These are phyloP conservation scores for Melipona quadrifasciata DNA, from an alignment of 1,140 invertebrate genomes.

Conservation along the genomic window DNA sequence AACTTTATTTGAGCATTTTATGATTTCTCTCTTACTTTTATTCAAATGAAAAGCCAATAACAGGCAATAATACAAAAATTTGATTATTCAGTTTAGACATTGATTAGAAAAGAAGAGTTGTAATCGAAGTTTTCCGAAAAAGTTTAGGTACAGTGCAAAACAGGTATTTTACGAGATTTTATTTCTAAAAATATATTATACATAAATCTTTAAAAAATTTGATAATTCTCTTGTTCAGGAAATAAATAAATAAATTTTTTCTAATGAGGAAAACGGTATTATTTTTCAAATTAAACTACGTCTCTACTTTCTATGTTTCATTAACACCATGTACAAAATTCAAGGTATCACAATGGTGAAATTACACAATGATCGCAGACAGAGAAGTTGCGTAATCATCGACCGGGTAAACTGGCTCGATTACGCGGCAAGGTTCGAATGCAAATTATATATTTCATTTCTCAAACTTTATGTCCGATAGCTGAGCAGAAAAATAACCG, in stretches of 20 bases:
- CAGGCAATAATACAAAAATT: neutral
- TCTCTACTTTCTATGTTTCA: neutral
- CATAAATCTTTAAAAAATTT: neutral
- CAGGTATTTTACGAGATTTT: no score
- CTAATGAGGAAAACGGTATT: neutral
- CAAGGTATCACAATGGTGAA: neutral
- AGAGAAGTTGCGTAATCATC: conserved; percentile 35
- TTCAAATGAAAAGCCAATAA: neutral
- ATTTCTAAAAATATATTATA: no score
- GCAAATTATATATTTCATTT: neutral
- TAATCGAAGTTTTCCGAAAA: no score
- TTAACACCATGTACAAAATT: neutral
- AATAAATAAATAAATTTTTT: neutral
- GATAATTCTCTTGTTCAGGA: neutral
- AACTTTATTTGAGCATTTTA: neutral
- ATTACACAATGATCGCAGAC: conserved; percentile 43
- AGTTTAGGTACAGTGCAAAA: no score
- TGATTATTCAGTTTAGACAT: neutral
- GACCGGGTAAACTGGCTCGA: conserved; percentile 19
- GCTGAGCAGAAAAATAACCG: neutral
- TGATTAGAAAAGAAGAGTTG: neutral
- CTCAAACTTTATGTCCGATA: neutral
- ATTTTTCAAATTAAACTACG: neutral
- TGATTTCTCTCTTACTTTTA: neutral
- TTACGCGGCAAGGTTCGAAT: neutral